Conservation (phyloP, 2,797 vertebrate genomes). For the Clamator glandarius region DNA sequence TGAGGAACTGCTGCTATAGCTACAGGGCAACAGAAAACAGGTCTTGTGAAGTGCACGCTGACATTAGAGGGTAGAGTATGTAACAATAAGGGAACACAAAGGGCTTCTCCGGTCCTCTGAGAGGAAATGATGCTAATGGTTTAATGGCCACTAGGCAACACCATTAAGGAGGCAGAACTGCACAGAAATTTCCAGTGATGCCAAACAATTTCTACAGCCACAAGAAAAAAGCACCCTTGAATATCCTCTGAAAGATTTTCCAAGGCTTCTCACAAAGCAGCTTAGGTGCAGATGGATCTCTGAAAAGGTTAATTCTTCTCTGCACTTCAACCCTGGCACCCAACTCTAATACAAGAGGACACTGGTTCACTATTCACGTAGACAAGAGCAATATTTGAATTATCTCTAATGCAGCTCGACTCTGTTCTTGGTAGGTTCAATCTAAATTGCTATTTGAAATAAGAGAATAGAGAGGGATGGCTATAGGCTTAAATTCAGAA, state of each 20-base stretch:
- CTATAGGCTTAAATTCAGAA: not conserved
- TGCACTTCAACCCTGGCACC: not conserved
- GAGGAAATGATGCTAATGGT: not conserved
- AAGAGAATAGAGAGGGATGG: not conserved
- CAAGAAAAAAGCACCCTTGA: not conserved
- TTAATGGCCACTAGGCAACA: not conserved
- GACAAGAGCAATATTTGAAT: not conserved
- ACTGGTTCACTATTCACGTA: not conserved
- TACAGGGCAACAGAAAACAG: not conserved
- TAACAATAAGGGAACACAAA: not conserved
- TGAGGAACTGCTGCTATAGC: not conserved
- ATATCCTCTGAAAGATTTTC: not conserved
- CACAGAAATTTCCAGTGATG: not conserved
- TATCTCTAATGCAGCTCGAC: not conserved
- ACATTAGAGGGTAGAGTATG: not conserved
- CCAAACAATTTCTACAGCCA: not conserved
- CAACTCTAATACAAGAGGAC: not conserved
- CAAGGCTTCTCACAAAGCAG: not conserved
- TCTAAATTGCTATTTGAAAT: not conserved
- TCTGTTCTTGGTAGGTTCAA: not conserved
- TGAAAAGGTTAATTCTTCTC: constrained; percentile 16
- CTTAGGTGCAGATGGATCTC: not conserved
- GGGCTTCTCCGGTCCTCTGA: not conserved
- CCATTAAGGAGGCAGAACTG: not conserved
- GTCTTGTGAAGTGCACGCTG: accelerated